Percentiles rank a stretch among this genome's conserved stretches.
phyloP scores from a whole-genome alignment of 2,888 invertebrate genomes.

The Cosmia pyralina region DNA sequence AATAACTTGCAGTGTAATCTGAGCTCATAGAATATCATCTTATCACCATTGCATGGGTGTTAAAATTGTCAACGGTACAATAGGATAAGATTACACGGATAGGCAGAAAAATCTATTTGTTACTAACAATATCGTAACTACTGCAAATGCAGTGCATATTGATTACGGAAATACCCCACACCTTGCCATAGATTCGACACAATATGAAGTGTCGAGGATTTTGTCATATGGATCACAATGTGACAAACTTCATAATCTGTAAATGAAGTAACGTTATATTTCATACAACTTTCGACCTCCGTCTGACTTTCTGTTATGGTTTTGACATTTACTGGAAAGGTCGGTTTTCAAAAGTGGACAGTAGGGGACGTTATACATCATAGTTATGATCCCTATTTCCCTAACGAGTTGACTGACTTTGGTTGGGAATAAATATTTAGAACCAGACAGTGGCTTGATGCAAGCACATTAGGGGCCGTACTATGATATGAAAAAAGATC shows the following conservation, averaged over 20 bases:
- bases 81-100: constrained; percentile 30
- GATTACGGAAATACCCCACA: constrained; percentile 33
- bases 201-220: not conserved
- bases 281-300: constrained; percentile 16
- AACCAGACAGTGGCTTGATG: not conserved
- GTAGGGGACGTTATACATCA: not conserved
- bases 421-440: constrained; percentile 20
- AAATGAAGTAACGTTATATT: not conserved
- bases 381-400: constrained; percentile 1
- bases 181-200: not conserved
- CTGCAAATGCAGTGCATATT: constrained; percentile 16
- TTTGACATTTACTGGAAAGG: constrained; percentile 18
- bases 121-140: constrained; percentile 26
- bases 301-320: constrained; percentile 7
- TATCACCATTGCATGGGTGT: constrained; percentile 22
- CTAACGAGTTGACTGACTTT: not conserved
- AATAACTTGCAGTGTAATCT: constrained; percentile 6
- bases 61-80: constrained; percentile 22
- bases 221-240: not conserved
- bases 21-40: constrained; percentile 3
- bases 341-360: constrained; percentile 17
- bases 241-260: constrained; percentile 2
- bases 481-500: no score
- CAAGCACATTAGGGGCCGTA: no score
- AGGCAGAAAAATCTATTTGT: constrained; percentile 23